Evolutionary conservation across 2,888 invertebrate genomes (phyloP), one percentile per base, ranked within the genome.

Genomic region (Arctia plantaginis): DNA sequence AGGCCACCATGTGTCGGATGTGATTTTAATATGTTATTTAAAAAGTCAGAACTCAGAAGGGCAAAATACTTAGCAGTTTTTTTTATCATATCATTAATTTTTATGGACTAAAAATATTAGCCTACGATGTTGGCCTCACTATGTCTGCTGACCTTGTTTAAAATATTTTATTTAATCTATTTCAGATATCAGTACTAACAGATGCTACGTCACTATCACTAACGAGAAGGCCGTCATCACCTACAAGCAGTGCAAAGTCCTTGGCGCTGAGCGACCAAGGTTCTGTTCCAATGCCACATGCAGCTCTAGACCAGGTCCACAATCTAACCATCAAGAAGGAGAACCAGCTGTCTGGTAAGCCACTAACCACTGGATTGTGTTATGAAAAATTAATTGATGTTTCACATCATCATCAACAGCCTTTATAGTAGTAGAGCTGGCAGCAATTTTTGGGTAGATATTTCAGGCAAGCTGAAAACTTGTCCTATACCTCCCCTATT

Each of bases 301-400:
- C 89, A 0, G 84, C 88, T 0, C 79, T 90, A 1, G 91, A 92
- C 0, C 95, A 95, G 80, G 92, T 94, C 0, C 95, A 95, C 91
- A 96, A 93, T 93, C 92, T 93, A 90, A 96, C 91, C 67, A 96
- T 94, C 86, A 96, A 95, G 87, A 95, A 95, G 79, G 95, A 95
- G 81, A 95, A 93, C 1, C 94, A 96, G 71, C 76, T 94, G 44
- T 91, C 94, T 78, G 95, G 95, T 94, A 77, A 84, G 82, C 65
- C 44, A 47, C 7, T 6, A 30, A 55, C 3, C n/a, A 65, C 33
- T 68, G 35, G 2, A 8, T 33, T n/a, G 23, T 51, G 1, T 23
- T n/a, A 44, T 23, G n/a, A 2, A 66, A 20, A 30, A 0, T 4
- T 23, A 27, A 33, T 27, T 6, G 30, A 30, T 39, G 8, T n/a